Conservation (phyloP, 2,797 vertebrate species). For the Poecilia velifera region DNA sequence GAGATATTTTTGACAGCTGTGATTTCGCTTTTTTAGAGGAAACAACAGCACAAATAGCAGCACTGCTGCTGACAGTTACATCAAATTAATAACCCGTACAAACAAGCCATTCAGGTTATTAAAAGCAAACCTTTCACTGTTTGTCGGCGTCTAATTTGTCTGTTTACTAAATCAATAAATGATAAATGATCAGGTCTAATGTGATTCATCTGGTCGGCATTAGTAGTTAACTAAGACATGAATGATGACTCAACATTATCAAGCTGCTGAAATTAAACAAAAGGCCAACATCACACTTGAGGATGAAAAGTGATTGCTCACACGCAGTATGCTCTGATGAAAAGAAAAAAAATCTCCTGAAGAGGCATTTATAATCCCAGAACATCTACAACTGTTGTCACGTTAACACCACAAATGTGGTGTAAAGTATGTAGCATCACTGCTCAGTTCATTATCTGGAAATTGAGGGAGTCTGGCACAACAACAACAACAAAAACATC, state of each 20-base stretch:
- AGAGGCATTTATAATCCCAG: background rate
- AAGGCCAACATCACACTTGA: conserved; percentile 9
- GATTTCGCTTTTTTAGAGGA: conserved; percentile 21
- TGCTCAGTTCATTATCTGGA: background rate
- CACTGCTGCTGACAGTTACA: conserved; percentile 10
- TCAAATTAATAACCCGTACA: conserved; percentile 7
- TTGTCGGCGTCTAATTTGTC: conserved; percentile 31
- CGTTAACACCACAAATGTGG: background rate
- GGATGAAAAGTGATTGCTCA: conserved; percentile 8
- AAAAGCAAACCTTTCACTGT: conserved; percentile 14
- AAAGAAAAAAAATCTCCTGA: background rate
- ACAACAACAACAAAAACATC: background rate
- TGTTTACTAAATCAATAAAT: conserved; percentile 32
- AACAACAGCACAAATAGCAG: conserved; percentile 13
- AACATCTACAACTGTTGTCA: background rate
- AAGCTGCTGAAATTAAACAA: conserved; percentile 13
- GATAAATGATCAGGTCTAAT: conserved; percentile 25
- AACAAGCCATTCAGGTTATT: conserved; percentile 21
- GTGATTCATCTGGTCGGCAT: conserved; percentile 31
- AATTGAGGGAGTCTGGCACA: background rate
- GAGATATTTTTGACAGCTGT: conserved; percentile 29
- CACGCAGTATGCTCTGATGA: background rate
- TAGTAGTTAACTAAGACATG: conserved; percentile 12
- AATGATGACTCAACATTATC: conserved; percentile 25
- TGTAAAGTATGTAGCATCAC: background rate